These are phyloP conservation scores for Cerastoderma edule DNA, from an alignment of 2,888 invertebrate genomes.

Conservation along the genomic window DNA sequence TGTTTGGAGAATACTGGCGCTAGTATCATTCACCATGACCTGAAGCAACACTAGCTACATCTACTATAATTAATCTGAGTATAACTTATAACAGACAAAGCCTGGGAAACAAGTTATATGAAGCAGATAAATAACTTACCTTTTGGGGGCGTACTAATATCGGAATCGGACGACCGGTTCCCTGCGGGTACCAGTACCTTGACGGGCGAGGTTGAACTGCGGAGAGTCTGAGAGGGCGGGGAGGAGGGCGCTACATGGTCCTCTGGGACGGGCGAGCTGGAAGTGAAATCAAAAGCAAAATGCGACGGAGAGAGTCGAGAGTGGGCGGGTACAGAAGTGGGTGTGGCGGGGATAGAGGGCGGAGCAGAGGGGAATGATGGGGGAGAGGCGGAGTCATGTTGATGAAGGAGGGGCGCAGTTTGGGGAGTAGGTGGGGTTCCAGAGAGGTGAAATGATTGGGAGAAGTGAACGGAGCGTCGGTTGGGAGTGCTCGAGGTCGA, in stretches of 20 bases:
- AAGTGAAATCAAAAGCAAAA: constrained; percentile 77
- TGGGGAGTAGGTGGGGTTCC: constrained; percentile 32
- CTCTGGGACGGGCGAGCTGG: constrained; percentile 81
- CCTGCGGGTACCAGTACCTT: constrained; percentile 86
- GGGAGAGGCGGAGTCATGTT: constrained; percentile 3
- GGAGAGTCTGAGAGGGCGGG: constrained; percentile 71
- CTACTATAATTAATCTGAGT: too few relatives aligned
- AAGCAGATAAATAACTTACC: constrained; percentile 86
- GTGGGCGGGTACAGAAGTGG: too few relatives aligned
- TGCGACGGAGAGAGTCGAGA: constrained; percentile 66
- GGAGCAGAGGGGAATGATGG: constrained; percentile 18
- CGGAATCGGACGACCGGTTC: constrained; percentile 94
- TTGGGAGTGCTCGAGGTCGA: constrained; percentile 27
- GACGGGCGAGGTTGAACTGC: constrained; percentile 84
- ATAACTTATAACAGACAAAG: neutral
- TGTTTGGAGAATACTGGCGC: too few relatives aligned
- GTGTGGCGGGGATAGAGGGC: constrained; percentile 36
- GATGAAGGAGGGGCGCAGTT: constrained; percentile 18
- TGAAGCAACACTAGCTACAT: too few relatives aligned
- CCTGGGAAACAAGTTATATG: neutral
- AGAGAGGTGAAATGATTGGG: constrained; percentile 21
- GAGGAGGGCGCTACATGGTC: constrained; percentile 73
- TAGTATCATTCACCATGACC: too few relatives aligned
- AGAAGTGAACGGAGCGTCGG: constrained; percentile 30
- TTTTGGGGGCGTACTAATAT: constrained; percentile 96